Conservation (phyloP, 2,113 vertebrate species). For the Calyptomena viridis region DNA sequence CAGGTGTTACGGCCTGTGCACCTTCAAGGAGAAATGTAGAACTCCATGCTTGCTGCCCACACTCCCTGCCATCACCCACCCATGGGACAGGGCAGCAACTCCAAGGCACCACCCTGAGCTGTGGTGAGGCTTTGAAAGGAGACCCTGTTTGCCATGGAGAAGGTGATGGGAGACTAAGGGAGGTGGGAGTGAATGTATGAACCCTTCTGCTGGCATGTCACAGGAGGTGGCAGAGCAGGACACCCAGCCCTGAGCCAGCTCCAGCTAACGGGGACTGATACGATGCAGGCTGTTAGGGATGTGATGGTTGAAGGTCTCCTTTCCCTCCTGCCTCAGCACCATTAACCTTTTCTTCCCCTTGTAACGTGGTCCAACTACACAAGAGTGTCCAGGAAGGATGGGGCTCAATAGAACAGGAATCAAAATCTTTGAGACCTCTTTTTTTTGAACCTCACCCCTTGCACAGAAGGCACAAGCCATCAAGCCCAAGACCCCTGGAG, state of each 20-base stretch:
- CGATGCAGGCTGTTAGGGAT: rapidly evolving
- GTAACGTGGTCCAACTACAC: rapidly evolving
- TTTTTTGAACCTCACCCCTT: background rate
- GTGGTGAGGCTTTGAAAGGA: background rate
- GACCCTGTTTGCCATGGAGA: background rate
- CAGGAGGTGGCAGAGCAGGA: background rate
- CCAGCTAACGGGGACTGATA: background rate
- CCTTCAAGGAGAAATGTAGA: background rate
- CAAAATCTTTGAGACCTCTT: background rate
- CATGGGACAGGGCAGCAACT: background rate
- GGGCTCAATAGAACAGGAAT: background rate
- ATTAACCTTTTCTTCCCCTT: background rate
- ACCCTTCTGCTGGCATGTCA: background rate
- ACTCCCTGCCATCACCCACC: background rate
- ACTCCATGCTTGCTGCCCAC: background rate
- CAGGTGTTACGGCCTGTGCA: rapidly evolving
- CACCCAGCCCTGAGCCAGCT: background rate
- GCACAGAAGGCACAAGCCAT: background rate
- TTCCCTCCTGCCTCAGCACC: background rate
- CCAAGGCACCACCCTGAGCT: background rate
- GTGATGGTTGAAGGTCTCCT: background rate
- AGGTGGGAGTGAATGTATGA: background rate
- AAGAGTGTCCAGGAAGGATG: rapidly evolving
- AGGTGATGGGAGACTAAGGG: background rate
- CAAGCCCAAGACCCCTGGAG: background rate